Evolutionary conservation across 2,888 invertebrate genomes (phyloP), one percentile per base, ranked within the genome.

Genomic region (Chymomyza amoena): DNA sequence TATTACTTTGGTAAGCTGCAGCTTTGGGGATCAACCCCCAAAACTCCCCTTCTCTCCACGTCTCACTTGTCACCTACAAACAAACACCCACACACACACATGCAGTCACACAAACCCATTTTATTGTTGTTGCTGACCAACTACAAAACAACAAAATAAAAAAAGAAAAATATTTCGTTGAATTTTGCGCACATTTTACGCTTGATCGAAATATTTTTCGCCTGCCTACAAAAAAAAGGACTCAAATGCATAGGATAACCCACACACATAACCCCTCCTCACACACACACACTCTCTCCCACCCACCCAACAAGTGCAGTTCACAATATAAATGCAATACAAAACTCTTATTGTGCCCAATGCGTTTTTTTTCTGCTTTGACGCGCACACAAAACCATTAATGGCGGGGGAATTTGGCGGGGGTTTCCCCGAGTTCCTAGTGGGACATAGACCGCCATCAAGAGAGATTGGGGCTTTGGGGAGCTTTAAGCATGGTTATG

Each of bases 111-210:
- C 64, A 54, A 61, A 57, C 32, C 63, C 67, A 70, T 13, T 13
- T 45, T 45, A 13, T 45, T 13, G 72, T 61, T 71, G 68, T 70
- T 70, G 70, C 59, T 50, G 59, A 65, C 20, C 45, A 65, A 65
- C 50, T 65, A 2, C 39, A n/a, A 54, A 54, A 54, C 2, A 16
- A 16, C n/a, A 51, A 51, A 51, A 51, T 5, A 51, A 51, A 51
- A 51, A 6, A 28, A 28, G n/a, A 66, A 76, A 75, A 80, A 84
- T 84, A 79, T 73, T 63, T 77, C 80, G 82, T 72, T 87, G 89
- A 90, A 88, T 89, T 90, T 89, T 85, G 90, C 87, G 89, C 89
- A 89, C 87, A 89, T 89, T 89, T 89, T 89, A 84, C 87, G 89
- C 90, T 88, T 88, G 90, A 89, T 89, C 90, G 89, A 84, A 89